Conservation (phyloP, 2,113 vertebrate species). For the Tauraco erythrolophus region DNA sequence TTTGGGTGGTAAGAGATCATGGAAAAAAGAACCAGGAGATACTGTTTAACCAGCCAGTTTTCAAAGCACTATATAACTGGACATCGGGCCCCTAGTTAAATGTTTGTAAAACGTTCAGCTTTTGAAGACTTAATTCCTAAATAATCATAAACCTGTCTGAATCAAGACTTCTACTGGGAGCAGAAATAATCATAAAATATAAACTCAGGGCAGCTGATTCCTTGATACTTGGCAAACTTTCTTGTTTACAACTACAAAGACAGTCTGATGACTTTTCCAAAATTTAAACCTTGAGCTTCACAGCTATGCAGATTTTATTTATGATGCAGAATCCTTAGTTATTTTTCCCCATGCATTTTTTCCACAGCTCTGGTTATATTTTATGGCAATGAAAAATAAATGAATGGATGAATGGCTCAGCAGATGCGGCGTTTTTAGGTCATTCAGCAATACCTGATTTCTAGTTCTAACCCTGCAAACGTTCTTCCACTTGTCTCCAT, state of each 20-base stretch:
- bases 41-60: background rate
- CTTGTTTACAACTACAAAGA: background rate
- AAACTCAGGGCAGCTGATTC: background rate
- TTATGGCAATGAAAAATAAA: background rate
- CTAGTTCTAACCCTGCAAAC: background rate
- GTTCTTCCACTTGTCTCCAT: background rate
- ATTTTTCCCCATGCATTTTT: background rate
- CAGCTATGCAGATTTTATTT: background rate
- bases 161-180: background rate
- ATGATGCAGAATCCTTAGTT: background rate
- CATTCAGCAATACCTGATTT: background rate
- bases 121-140: background rate
- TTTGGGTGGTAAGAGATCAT: background rate
- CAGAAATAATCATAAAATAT: background rate
- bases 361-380: background rate
- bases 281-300: background rate
- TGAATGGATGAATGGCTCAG: background rate
- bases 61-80: background rate
- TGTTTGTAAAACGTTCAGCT: fast-evolving
- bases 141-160: background rate
- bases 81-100: background rate
- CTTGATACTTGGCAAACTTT: background rate
- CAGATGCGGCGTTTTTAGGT: background rate
- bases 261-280: background rate
- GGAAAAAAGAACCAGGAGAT: background rate